phyloP scores from a whole-genome alignment of 2,888 invertebrate species.

The Caenorhabditis parvicauda region DNA sequence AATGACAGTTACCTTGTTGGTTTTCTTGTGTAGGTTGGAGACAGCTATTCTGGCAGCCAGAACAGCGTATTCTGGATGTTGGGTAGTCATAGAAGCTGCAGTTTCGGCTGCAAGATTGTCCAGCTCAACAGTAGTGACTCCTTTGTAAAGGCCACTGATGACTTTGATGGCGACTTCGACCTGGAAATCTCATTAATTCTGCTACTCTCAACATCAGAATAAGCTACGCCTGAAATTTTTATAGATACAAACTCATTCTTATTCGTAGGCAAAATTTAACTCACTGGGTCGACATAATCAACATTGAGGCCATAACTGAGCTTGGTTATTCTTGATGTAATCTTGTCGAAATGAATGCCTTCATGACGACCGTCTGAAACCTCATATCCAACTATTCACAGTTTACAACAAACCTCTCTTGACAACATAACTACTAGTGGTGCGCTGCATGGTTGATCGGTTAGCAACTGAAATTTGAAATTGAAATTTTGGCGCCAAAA shows the following conservation, averaged over 20 bases:
- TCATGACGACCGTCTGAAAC: slow-evolving; percentile 78
- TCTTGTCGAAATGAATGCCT: slow-evolving; percentile 93
- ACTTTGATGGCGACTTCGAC: slow-evolving; percentile 72
- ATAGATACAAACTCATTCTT: background rate
- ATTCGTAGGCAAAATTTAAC: background rate
- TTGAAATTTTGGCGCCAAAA: background rate
- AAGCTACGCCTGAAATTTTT: background rate
- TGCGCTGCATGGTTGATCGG: slow-evolving; percentile 50
- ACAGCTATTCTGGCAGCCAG: slow-evolving; percentile 80
- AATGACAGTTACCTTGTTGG: slow-evolving; percentile 75
- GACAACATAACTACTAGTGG: slow-evolving; percentile 46
- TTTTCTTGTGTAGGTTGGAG: slow-evolving; percentile 96
- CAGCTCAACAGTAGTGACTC: slow-evolving; percentile 92
- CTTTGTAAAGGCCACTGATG: slow-evolving; percentile 88
- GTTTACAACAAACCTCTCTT: too few relatives aligned
- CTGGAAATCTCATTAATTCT: slow-evolving; percentile 8
- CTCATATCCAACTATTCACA: too few relatives aligned
- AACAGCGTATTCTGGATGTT: slow-evolving; percentile 89
- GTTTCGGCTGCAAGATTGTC: slow-evolving; percentile 98
- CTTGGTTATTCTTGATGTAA: slow-evolving; percentile 90
- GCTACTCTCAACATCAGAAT: background rate
- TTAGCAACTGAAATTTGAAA: slow-evolving; percentile 7
- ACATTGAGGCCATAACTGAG: slow-evolving; percentile 90
- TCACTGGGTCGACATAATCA: slow-evolving; percentile 93
- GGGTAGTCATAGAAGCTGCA: slow-evolving; percentile 94